Conservation (phyloP, 2,797 vertebrate species). For the Nyctalus aviator region DNA sequence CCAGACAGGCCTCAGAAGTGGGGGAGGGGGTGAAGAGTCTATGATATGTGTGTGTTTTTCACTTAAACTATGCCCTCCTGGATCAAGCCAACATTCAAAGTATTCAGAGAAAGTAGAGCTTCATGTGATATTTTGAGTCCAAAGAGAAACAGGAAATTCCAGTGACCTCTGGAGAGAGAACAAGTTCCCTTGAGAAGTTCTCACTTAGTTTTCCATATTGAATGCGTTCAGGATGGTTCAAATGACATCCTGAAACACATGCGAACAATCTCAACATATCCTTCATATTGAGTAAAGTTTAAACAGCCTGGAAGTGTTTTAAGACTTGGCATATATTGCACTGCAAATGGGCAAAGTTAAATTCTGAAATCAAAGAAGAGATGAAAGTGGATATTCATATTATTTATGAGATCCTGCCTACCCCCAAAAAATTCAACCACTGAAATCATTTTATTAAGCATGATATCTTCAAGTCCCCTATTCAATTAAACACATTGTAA, state of each 20-base stretch:
- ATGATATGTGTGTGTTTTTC: background rate
- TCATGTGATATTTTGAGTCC: conserved; percentile 64
- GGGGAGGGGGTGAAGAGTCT: background rate
- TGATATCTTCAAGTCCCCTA: background rate
- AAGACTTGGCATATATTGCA: background rate
- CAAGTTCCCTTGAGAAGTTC: conserved; percentile 60
- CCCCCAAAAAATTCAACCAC: background rate
- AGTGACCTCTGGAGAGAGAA: conserved; percentile 51
- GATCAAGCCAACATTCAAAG: conserved; percentile 23
- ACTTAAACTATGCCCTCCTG: conserved; percentile 43
- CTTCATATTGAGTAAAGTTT: conserved; percentile 11
- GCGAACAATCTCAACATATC: background rate
- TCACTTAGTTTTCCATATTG: conserved; percentile 66
- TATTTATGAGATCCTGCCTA: background rate
- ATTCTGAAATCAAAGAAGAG: background rate
- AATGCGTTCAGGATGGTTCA: conserved; percentile 26
- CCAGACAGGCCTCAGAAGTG: background rate
- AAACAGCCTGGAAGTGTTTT: background rate
- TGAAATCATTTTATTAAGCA: background rate
- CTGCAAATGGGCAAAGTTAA: background rate
- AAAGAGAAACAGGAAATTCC: conserved; percentile 80
- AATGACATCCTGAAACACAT: conserved; percentile 57
- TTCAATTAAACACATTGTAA: conserved; percentile 8
- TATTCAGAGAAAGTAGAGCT: conserved; percentile 60
- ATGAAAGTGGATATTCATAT: background rate